phyloP scores from a whole-genome alignment of 2,888 invertebrate genomes.

The Acleris holmiana region DNA sequence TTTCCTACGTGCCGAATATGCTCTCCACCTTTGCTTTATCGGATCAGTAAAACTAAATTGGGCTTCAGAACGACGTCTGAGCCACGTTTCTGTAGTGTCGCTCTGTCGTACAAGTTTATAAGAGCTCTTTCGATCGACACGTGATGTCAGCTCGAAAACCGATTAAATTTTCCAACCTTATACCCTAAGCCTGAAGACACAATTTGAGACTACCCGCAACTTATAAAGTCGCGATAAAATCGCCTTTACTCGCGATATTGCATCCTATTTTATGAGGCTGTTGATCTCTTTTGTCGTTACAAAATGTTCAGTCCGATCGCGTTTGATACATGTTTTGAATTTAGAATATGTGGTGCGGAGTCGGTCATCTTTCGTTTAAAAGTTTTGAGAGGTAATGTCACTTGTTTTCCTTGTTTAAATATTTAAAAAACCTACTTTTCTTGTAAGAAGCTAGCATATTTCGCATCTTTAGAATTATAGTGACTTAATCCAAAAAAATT shows the following conservation, averaged over 20 bases:
- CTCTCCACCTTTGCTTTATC: conserved; percentile 32
- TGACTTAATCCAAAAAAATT: too few relatives aligned
- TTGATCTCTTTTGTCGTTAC: conserved; percentile 27
- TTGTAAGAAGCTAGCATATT: too few relatives aligned
- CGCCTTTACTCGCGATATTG: conserved; percentile 15
- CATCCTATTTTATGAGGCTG: conserved; percentile 23
- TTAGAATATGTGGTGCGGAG: neutral
- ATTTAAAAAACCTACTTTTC: too few relatives aligned
- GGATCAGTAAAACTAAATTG: conserved; percentile 36
- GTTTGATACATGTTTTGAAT: neutral
- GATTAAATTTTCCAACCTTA: conserved; percentile 17
- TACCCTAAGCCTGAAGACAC: neutral
- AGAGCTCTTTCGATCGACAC: conserved; percentile 28
- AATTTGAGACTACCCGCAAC: conserved; percentile 4
- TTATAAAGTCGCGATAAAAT: conserved; percentile 19
- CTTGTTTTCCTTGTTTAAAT: too few relatives aligned
- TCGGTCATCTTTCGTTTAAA: neutral
- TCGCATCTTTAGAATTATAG: too few relatives aligned
- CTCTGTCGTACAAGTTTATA: conserved; percentile 28
- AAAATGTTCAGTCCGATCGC: conserved; percentile 12
- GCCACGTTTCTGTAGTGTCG: conserved; percentile 31
- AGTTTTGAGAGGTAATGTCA: neutral
- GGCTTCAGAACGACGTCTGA: conserved; percentile 27
- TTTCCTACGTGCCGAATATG: conserved; percentile 15
- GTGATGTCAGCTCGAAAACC: conserved; percentile 31